Evolutionary conservation across 2,797 vertebrate genomes (phyloP), one percentile per base, ranked within the genome.

Genomic region (Rhinichthys osculus): DNA sequence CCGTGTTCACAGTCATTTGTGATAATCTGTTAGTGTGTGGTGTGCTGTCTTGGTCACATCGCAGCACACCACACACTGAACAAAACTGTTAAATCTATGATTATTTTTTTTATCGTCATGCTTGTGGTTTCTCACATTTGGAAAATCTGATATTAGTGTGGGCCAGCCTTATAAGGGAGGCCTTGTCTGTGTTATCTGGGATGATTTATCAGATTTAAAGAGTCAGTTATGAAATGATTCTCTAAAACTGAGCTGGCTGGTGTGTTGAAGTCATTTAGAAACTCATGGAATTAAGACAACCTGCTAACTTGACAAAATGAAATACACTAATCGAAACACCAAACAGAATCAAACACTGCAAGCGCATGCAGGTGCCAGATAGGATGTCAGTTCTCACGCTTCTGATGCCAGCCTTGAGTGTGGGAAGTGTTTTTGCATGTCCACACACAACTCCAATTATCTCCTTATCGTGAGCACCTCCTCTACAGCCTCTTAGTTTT

Each of bases 371-470:
- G 27, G 70, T 78, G 84, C 76, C 79, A 86, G 79, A 88, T 86
- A 88, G 82, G 80, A 89, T 89, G 80, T 80, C 82, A 57, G 85
- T 90, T 89, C 89, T 90, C 89, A 90, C 85, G 84, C 86, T 86
- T 83, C 62, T 86, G 59, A 83, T 87, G 81, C 76, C 82, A 89
- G 85, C 44, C 30, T 73, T 44, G n/a, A 86, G 85, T 82, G 90
- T 87, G 84, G 86, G 87, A 86, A 88, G 54, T 86, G 82, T 88
- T 88, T 83, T 71, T 85, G 73, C 90, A 87, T 89, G 89, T 90
- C 85, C 73, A 79, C 81, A 83, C 90, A 90, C 81, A 87, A 84
- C 83, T 88, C 85, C 87, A 90, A 90, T 90, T 91, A 91, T 89
- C 89, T 88, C 59, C 79, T 71, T 84, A 88, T 90, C 85, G 73